phyloP scores from a whole-genome alignment of 92 coral and sea anemone genomes.

The Palythoa heliodiscus region DNA sequence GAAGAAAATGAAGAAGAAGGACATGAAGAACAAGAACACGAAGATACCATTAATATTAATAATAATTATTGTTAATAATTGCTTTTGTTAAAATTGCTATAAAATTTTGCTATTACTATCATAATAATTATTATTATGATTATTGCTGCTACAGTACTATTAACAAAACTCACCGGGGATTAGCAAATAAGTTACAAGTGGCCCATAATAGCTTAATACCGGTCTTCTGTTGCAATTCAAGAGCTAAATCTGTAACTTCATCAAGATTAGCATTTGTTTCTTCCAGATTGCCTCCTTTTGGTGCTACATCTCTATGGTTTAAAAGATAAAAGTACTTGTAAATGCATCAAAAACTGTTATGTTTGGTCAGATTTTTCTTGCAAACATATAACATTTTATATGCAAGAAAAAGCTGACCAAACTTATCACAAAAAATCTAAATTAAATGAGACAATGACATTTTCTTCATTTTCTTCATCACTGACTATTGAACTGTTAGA shows the following conservation, averaged over 20 bases:
- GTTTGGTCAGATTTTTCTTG: too few relatives aligned
- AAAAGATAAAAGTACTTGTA: not conserved
- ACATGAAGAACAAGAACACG: too few relatives aligned
- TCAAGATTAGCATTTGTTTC: slow-evolving; percentile 89
- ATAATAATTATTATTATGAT: not conserved
- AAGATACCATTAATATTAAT: too few relatives aligned
- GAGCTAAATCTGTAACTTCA: slow-evolving; percentile 80
- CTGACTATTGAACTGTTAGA: too few relatives aligned
- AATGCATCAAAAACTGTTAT: not conserved
- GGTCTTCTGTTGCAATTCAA: slow-evolving; percentile 75
- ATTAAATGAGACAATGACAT: too few relatives aligned
- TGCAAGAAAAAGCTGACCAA: too few relatives aligned
- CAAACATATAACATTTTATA: too few relatives aligned
- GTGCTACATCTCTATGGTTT: slow-evolving; percentile 71
- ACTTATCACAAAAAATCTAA: too few relatives aligned
- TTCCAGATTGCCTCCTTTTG: slow-evolving; percentile 70
- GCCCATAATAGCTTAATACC: slow-evolving; percentile 86
- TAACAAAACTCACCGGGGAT: slow-evolving; percentile 61
- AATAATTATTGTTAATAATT: too few relatives aligned
- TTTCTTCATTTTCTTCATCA: too few relatives aligned
- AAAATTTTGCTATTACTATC: not conserved
- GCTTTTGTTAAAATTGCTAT: too few relatives aligned
- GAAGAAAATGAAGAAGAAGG: too few relatives aligned
- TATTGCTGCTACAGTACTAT: not conserved
- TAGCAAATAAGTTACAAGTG: slow-evolving; percentile 85